Conservation (phyloP, 2,888 invertebrate species). For the Drosophila atroscutellata region DNA sequence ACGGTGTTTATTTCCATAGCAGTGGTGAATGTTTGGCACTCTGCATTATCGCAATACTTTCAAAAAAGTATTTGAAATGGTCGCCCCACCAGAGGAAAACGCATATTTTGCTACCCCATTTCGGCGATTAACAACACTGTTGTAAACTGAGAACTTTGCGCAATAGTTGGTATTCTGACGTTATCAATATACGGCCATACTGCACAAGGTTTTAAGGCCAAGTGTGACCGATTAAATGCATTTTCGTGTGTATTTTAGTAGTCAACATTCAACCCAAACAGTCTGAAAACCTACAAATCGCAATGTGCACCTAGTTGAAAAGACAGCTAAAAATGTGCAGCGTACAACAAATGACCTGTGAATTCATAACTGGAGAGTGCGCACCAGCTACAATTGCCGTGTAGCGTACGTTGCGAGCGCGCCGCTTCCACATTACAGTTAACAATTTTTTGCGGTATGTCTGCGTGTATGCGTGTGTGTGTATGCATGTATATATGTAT, state of each 20-base stretch:
- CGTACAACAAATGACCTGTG: constrained; percentile 25
- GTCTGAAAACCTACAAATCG: constrained; percentile 24
- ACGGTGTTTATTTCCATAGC: background rate
- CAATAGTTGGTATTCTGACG: constrained; percentile 1
- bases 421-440: constrained; percentile 31
- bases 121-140: constrained; percentile 21
- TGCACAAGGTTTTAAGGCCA: constrained; percentile 1
- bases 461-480: constrained; percentile 6
- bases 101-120: background rate
- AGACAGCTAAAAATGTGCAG: constrained; percentile 42
- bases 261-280: constrained; percentile 52
- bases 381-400: constrained; percentile 22
- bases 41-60: background rate
- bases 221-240: constrained; percentile 46
- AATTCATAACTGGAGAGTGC: constrained; percentile 25
- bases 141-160: background rate
- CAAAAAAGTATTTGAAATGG: background rate
- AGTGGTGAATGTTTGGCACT: background rate
- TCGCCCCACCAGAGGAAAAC: background rate
- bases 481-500: background rate
- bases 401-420: constrained; percentile 32
- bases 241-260: constrained; percentile 53
- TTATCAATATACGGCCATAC: constrained; percentile 24
- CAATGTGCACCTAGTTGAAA: constrained; percentile 13
- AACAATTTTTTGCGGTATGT: constrained; percentile 48